A percentile compares a stretch with the other conserved stretches of the same genome.
Evolutionary conservation across 23 tunicate genomes (phyloP).

Genomic region (Clavelina lepadiformis): DNA sequence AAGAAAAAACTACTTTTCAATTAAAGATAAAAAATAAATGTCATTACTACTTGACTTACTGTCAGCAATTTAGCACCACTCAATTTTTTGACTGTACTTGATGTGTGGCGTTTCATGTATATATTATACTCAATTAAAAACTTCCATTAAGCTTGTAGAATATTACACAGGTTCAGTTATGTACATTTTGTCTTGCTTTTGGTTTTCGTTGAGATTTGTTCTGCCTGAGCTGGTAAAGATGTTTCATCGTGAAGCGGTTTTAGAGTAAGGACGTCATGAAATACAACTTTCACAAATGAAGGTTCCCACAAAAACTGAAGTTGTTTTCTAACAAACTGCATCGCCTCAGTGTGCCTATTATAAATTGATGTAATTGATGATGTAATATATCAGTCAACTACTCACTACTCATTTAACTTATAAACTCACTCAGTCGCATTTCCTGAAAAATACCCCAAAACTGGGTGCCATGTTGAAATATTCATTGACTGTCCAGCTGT

Average conservation of each 20-base stretch:
- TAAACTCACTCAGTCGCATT: conserved; percentile 25
- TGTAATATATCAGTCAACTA: background rate
- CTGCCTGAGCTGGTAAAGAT: conserved; percentile 68
- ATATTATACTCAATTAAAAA: too few species aligned
- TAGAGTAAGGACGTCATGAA: conserved; percentile 62
- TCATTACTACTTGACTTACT: too few species aligned
- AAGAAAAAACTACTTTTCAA: background rate
- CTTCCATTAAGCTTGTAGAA: too few species aligned
- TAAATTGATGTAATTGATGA: background rate
- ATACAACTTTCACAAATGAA: conserved; percentile 47
- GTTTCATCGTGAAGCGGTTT: conserved; percentile 70
- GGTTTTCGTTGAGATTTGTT: conserved; percentile 52
- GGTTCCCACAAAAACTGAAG: conserved; percentile 68
- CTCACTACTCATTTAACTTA: background rate
- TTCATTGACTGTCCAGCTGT: conserved; percentile 31
- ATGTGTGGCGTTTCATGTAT: too few species aligned
- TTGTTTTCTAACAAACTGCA: conserved; percentile 63
- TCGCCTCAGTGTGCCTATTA: conserved; percentile 26
- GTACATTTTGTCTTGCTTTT: conserved; percentile 58
- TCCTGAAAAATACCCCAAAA: conserved; percentile 71
- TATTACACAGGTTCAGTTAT: too few species aligned
- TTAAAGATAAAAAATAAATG: too few species aligned
- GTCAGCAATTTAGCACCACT: too few species aligned
- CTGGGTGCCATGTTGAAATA: conserved; percentile 83
- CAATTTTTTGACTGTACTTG: too few species aligned